Percentiles rank a stretch among this genome's conserved stretches.
Conservation (phyloP, 2,113 vertebrate species). For the Heptranchias perlo region DNA sequence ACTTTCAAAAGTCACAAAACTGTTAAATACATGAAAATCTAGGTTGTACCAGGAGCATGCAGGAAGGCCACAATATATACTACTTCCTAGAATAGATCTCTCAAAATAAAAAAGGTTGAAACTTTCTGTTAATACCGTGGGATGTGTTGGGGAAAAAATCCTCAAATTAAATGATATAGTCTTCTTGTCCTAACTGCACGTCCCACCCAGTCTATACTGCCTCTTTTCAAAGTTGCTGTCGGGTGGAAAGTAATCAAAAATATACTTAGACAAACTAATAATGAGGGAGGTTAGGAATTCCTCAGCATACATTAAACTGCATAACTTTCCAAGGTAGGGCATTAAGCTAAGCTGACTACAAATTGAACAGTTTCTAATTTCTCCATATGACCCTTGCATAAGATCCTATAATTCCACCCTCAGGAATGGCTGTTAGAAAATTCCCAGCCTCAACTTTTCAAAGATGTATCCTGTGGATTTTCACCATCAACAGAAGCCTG, state of each 20-base stretch:
- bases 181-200: background rate
- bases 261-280: background rate
- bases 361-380: background rate
- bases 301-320: too few species aligned
- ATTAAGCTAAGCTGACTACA: background rate
- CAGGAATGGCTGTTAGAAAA: background rate
- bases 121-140: background rate
- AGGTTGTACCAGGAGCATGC: background rate
- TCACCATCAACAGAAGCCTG: background rate
- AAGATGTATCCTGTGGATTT: constrained; percentile 17
- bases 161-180: constrained; percentile 23
- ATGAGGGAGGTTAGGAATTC: background rate
- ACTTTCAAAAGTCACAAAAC: background rate
- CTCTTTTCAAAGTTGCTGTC: background rate
- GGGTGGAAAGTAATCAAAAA: background rate
- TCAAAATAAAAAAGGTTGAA: background rate
- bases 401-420: background rate
- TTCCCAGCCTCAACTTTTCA: background rate
- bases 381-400: background rate
- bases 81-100: background rate
- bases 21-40: background rate
- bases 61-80: background rate
- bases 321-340: background rate
- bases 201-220: background rate
- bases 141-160: constrained; percentile 30